Evolutionary conservation across 2,797 vertebrate species (phyloP), one percentile per base, ranked within the genome.

Genomic region (Sternotherus odoratus): DNA sequence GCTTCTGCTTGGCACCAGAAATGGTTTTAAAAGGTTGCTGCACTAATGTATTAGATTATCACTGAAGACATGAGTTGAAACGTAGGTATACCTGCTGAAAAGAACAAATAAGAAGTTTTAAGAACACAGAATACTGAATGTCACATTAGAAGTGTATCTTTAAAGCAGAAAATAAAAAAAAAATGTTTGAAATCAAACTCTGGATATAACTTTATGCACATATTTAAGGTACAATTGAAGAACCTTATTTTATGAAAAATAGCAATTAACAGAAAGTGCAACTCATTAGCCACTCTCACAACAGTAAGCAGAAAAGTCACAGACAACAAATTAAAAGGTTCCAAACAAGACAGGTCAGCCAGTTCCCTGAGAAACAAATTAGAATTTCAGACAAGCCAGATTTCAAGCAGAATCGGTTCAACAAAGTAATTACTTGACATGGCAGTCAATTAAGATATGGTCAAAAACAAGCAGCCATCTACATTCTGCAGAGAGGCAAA

Each of bases 11-110:
- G 95, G 87, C 95, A 97, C 43, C 91, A 97, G 91, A 97, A 96
- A 96, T 85, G 81, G 95, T 96, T 97, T 97, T 96, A 97, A 97
- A 97, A 97, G 94, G 91, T 96, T 97, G 95, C 95, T 97, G 95
- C 93, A 88, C 95, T 97, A 97, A 95, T 92, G 89, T 93, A 90
- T 77, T 91, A 97, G 56, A 90, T 94, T 92, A 97, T 94, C 95
- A 96, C 1, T 93, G 93, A 95, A 96, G 96, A 89, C 85, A 93
- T 94, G 93, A 94, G 93, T 93, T 96, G 95, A 96, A 97, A 96
- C 92, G 94, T 92, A 95, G 93, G 85, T 97, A 94, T 91, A 97
- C 94, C 95, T 96, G 95, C 95, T 97, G 96, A 94, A 96, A 97
- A 97, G 90, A 96, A 96, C 79, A 95, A 97, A 95, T 95, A 90